Conservation (phyloP, 2,888 invertebrate species). For the Trichogramma evanescens region DNA sequence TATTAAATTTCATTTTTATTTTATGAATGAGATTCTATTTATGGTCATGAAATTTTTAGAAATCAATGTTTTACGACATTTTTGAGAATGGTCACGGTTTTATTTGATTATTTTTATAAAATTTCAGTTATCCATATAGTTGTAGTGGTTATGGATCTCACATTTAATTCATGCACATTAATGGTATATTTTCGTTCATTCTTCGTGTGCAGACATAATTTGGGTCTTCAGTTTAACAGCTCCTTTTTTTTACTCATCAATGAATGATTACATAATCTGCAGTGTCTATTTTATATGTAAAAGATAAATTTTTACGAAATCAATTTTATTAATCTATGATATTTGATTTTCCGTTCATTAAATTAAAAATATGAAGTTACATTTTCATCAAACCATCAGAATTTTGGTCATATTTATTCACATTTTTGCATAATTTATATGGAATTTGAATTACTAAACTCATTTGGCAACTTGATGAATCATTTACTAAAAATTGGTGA, state of each 20-base stretch:
- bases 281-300: background rate
- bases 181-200: background rate
- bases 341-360: conserved; percentile 6
- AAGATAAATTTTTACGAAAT: background rate
- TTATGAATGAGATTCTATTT: background rate
- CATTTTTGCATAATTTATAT: conserved; percentile 15
- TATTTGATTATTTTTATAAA: no score
- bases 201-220: background rate
- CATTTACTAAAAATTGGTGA: conserved; percentile 6
- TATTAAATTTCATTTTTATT: conserved; percentile 2
- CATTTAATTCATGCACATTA: background rate
- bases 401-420: conserved; percentile 20
- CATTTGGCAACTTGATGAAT: background rate
- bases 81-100: no score
- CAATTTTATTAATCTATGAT: background rate
- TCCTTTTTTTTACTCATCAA: conserved; percentile 3
- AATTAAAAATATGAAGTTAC: background rate
- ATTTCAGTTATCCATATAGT: no score
- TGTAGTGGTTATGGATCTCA: no score
- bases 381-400: conserved; percentile 6
- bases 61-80: no score
- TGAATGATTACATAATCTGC: background rate
- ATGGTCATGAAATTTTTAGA: no score
- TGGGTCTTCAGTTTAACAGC: background rate
- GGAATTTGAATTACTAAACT: background rate